Evolutionary conservation across 2,888 invertebrate species (phyloP).

Genomic region (Syrphus vitripennis): DNA sequence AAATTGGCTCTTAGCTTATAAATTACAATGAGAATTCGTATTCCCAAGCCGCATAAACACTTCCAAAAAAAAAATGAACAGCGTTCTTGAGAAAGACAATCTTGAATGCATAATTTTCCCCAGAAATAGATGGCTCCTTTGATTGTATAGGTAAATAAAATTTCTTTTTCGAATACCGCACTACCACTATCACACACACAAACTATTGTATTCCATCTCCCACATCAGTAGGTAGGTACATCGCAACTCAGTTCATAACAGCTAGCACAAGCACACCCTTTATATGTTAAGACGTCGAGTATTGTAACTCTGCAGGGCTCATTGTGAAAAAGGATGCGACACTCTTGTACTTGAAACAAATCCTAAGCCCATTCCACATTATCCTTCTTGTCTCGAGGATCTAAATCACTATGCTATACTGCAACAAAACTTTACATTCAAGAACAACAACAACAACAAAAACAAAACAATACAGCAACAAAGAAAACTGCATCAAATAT

Average conservation of each 20-base stretch:
- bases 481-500: slow-evolving; percentile 59
- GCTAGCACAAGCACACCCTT: slow-evolving; percentile 41
- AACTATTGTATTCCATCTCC: slow-evolving; percentile 15
- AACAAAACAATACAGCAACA: background rate
- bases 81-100: background rate
- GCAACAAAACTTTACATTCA: background rate
- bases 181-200: background rate
- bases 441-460: background rate
- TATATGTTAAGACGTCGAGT: slow-evolving; percentile 40
- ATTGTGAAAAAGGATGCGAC: slow-evolving; percentile 63
- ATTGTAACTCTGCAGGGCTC: slow-evolving; percentile 55
- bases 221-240: background rate
- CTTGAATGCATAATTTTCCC: slow-evolving; percentile 45
- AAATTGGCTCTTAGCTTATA: background rate
- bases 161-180: slow-evolving; percentile 1
- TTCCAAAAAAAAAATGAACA: background rate
- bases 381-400: slow-evolving; percentile 61
- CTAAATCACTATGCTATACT: slow-evolving; percentile 26
- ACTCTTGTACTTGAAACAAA: slow-evolving; percentile 68
- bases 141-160: background rate
- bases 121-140: background rate
- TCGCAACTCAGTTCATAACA: slow-evolving; percentile 32
- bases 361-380: slow-evolving; percentile 59
- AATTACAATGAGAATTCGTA: background rate
- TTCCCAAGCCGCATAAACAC: background rate